Conservation (phyloP, 2,888 invertebrate species). For the Chorisops tibialis region DNA sequence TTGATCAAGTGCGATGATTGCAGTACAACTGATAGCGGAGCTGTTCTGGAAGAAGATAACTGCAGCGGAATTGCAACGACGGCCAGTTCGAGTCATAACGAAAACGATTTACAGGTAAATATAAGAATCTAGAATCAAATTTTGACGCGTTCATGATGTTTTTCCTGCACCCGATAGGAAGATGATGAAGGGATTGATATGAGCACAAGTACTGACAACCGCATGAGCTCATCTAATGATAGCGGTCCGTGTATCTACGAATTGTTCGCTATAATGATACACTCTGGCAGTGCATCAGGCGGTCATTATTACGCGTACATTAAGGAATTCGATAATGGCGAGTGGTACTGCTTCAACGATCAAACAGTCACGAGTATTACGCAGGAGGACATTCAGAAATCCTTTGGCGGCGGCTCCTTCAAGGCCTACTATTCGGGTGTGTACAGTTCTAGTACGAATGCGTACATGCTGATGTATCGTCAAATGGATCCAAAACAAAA, state of each 20-base stretch:
- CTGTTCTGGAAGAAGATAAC: conserved; percentile 64
- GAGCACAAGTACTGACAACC: conserved; percentile 53
- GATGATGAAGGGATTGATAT: conserved; percentile 70
- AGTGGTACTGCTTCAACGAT: conserved; percentile 89
- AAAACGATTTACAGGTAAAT: conserved; percentile 45
- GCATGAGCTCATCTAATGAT: conserved; percentile 43
- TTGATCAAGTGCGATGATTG: conserved; percentile 60
- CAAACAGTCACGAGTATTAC: conserved; percentile 76
- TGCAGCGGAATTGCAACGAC: conserved; percentile 51
- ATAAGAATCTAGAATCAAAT: conserved; percentile 30
- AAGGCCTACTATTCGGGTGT: conserved; percentile 68
- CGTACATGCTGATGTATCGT: conserved; percentile 88
- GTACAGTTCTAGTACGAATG: conserved; percentile 79
- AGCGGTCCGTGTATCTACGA: conserved; percentile 76
- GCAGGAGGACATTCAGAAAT: conserved; percentile 74
- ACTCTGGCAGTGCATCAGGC: conserved; percentile 84
- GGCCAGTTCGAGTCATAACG: conserved; percentile 49
- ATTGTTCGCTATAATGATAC: conserved; percentile 87
- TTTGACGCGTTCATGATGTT: not conserved
- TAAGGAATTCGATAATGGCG: conserved; percentile 69
- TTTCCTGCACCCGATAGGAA: conserved; percentile 49
- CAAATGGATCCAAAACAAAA: conserved; percentile 66
- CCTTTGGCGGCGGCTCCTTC: conserved; percentile 77
- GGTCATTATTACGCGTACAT: conserved; percentile 92
- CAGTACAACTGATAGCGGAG: conserved; percentile 66